Percentiles rank a stretch among this genome's conserved stretches.
Conservation (phyloP, 2,888 invertebrate species). For the Lasioglossum morio region DNA sequence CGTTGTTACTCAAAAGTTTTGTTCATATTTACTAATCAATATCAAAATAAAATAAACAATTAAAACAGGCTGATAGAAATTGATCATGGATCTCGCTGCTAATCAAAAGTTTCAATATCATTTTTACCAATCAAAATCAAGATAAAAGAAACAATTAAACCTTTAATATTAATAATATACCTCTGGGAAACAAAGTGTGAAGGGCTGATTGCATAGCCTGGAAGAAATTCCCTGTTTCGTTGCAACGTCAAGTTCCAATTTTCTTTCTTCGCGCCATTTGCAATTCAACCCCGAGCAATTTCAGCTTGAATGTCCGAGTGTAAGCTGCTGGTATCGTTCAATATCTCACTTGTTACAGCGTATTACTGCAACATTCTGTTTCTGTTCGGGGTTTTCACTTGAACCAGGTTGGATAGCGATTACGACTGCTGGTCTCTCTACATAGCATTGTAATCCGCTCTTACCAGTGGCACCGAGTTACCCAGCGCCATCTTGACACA, state of each 20-base stretch:
- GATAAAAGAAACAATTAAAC: no score
- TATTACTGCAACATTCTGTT: background rate
- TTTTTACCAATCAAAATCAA: no score
- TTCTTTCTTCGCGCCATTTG: background rate
- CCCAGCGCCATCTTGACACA: background rate
- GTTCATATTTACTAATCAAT: no score
- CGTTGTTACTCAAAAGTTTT: no score
- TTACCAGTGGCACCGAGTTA: background rate
- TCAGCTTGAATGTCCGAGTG: background rate
- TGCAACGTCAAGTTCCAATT: background rate
- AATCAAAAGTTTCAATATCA: no score
- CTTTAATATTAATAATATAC: no score
- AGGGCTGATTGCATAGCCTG: background rate
- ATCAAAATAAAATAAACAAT: no score
- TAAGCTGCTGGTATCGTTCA: background rate
- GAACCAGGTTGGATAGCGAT: background rate
- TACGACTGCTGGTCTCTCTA: background rate
- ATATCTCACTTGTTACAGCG: background rate
- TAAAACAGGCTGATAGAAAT: no score
- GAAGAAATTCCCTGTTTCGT: background rate
- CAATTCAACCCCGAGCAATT: background rate
- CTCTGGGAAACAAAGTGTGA: background rate
- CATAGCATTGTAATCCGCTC: constrained; percentile 4
- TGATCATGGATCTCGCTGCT: no score
- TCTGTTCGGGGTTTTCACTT: background rate